Conservation (phyloP, 53 echinoderm and acorn worm genomes). For the Echinometra lucunter region DNA sequence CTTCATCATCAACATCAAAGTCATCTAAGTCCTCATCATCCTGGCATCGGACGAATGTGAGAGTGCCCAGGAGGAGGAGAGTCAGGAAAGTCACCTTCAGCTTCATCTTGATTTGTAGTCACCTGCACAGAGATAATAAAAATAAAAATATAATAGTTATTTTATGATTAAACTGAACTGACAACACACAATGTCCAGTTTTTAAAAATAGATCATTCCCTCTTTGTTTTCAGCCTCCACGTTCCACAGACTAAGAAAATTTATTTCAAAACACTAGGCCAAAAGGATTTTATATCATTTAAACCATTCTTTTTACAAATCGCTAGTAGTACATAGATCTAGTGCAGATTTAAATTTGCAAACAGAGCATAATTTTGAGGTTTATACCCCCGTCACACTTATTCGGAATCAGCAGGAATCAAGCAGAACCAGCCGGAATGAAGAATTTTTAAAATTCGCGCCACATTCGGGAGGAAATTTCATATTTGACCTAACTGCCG, state of each 20-base stretch:
- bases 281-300: no score
- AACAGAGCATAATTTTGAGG: no score
- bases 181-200: neutral
- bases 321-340: no score
- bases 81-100: constrained; percentile 34
- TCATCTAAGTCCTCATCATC: constrained; percentile 54
- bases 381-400: no score
- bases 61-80: constrained; percentile 57
- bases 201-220: neutral
- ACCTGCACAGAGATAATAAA: neutral
- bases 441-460: no score
- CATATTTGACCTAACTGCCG: no score
- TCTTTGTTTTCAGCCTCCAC: neutral
- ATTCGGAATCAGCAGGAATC: no score
- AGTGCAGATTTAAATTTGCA: no score
- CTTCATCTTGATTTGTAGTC: constrained; percentile 56
- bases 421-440: no score
- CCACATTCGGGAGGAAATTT: no score
- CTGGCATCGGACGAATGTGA: constrained; percentile 24
- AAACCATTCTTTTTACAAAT: no score
- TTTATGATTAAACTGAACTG: neutral
- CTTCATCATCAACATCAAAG: constrained; percentile 54
- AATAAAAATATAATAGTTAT: neutral
- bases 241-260: neutral
- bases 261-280: no score